Conservation (phyloP, 2,888 invertebrate genomes). For the Scaptomyza parva region DNA sequence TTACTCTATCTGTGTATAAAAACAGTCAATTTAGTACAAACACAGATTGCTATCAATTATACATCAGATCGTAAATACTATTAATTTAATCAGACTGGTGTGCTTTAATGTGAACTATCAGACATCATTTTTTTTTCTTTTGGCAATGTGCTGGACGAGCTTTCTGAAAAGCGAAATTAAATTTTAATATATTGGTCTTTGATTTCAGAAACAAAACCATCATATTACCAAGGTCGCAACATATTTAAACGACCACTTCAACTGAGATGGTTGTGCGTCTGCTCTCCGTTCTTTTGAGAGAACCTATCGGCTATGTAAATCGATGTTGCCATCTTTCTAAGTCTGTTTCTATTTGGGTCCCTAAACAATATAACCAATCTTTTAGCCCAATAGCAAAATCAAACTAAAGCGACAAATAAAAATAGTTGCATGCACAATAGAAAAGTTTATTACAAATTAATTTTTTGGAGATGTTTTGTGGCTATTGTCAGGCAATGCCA, state of each 20-base stretch:
- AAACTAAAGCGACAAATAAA: conserved; percentile 59
- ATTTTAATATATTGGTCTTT: conserved; percentile 82
- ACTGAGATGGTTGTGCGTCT: conserved; percentile 15
- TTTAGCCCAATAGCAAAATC: conserved; percentile 30
- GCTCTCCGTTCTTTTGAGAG: conserved; percentile 25
- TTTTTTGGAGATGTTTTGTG: conserved; percentile 72
- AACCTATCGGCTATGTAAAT: conserved; percentile 66
- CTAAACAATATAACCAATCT: conserved; percentile 28
- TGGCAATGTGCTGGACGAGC: no score
- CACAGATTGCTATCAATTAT: no score
- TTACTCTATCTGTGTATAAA: no score
- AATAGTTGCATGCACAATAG: conserved; percentile 68
- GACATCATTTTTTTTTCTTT: no score
- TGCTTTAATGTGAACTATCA: no score
- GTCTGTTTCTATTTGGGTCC: conserved; percentile 18
- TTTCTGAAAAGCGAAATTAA: conserved; percentile 79
- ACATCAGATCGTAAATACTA: no score
- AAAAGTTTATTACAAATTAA: conserved; percentile 74
- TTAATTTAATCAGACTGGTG: no score
- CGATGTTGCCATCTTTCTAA: conserved; percentile 44
- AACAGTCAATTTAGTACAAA: no score
- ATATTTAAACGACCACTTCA: conserved; percentile 47
- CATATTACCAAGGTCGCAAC: conserved; percentile 32
- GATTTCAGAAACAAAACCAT: conserved; percentile 72
- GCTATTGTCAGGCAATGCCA: conserved; percentile 50